Evolutionary conservation across 1,140 invertebrate species (phyloP), one percentile per base, ranked within the genome.

Genomic region (Portunus trituberculatus): DNA sequence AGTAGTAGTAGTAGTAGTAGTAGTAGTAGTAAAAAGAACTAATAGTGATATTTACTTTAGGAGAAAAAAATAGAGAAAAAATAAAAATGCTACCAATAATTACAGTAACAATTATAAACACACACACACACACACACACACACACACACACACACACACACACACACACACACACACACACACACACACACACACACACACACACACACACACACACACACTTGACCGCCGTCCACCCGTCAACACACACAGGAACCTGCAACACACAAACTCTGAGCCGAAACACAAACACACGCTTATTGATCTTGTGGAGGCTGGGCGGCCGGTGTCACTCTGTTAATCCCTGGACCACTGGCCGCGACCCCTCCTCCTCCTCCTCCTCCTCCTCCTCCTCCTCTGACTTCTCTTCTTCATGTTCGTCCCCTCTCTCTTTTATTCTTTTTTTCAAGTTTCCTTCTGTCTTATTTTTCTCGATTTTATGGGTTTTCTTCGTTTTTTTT

Each of bases 231-330:
- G 20, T 25, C 67, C 67, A 76, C 67, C 67, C 67, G 67, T n/a
- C 67, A 76, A 76, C 20, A n/a, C 67, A 76, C 67, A 76, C 67
- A n/a, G 67, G 67, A 8, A 76, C 67, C 67, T 76, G 67, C 67
- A 76, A 76, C 67, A 76, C 67, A 76, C 67, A n/a, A n/a, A 76
- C 67, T n/a, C 67, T 76, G 67, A 76, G 67, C 67, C 67, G 20
- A 76, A 76, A 76, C 67, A 76, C 67, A 76, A 76, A 76, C 67
- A 76, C 67, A 76, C 52, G 52, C 67, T 88, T 88, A 88, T 88
- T 88, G 31, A 88, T 88, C 46, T 48, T 76, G 25, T 76, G 67
- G 67, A 76, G 67, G 67, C 67, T 7, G 67, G 67, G 67, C 25
- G 67, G 67, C 67, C 67, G 67, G 67, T 76, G 67, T 76, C 67